Base-by-base conservation (phyloP, 2,113 vertebrate species). In the Etia nguti region DNA sequence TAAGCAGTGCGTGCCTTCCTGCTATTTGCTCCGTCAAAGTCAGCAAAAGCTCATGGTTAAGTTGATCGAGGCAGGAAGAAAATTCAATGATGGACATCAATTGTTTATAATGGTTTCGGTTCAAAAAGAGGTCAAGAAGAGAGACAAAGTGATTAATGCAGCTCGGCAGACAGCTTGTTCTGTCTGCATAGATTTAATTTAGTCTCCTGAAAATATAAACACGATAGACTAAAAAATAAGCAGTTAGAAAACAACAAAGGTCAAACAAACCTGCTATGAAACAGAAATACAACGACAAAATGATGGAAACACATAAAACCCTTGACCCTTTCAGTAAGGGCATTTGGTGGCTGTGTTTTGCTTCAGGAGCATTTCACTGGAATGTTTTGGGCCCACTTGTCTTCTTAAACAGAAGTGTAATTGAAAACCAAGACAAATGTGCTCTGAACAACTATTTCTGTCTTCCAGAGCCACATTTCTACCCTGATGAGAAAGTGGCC, bases 31-130 rank as follows among this genome's bases (percentile, higher is more conserved):
- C 65, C 10, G 52, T 89, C 62, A 79, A 60, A 87, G 88, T 94
- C 92, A 90, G 92, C 90, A 90, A 56, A 90, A 90, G 81, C 81
- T 77, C 70, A 29, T 11, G 26, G 82, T 68, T 15, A 56, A 92
- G 79, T 85, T 18, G 55, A n/a, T 88, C 36, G 70, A 22, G 36
- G 34, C 34, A 56, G 86, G 83, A 87, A 65, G 60, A 36, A 70
- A 79, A 87, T 54, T 84, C 79, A 60, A 20, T 50, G 75, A 65
- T 57, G 4, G 12, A 18, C 83, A 82, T 88, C 20, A 79, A 59
- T 86, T 86, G 86, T 80, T 90, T 24, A 79, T 79, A 8, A 34
- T 18, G 52, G 50, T 59, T 81, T 31, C 12, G 8, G 91, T 89
- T 91, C 88, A 90, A 20, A 77, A 31, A 5, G 36, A 34, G 86